Conservation (phyloP, 1,140 invertebrate genomes). For the Camponotus pennsylvanicus region DNA sequence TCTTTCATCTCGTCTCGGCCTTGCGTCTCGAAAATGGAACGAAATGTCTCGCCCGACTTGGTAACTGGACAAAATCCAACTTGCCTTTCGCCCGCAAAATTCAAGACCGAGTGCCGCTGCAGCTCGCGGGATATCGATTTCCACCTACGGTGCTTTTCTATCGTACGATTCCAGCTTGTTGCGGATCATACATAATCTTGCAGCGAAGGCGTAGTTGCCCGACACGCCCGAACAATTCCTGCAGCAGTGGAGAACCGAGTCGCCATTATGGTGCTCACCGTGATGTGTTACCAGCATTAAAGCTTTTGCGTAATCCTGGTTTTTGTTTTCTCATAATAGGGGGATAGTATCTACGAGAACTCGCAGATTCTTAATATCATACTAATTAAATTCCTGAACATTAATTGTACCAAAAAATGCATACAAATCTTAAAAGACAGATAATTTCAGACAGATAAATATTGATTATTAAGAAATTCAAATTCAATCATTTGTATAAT, state of each 20-base stretch:
- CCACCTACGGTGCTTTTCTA: slow-evolving; percentile 76
- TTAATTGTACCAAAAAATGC: background rate
- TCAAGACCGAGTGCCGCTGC: slow-evolving; percentile 59
- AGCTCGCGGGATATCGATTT: slow-evolving; percentile 74
- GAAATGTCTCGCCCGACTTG: slow-evolving; percentile 50
- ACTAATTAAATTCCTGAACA: slow-evolving; percentile 12
- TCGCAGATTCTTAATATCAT: background rate
- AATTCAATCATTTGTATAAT: background rate
- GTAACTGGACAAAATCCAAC: slow-evolving; percentile 71
- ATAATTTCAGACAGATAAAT: too few species aligned
- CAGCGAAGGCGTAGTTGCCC: slow-evolving; percentile 77
- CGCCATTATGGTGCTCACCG: slow-evolving; percentile 55
- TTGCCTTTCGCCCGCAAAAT: slow-evolving; percentile 75
- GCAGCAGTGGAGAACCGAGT: slow-evolving; percentile 48
- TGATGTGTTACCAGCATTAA: slow-evolving; percentile 54
- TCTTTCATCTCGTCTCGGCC: slow-evolving; percentile 26
- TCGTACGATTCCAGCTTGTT: slow-evolving; percentile 73
- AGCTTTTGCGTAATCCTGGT: slow-evolving; percentile 47
- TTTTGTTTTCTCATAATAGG: background rate
- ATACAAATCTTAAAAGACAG: background rate
- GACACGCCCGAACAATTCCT: slow-evolving; percentile 76
- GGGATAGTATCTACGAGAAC: background rate
- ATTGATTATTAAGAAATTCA: too few species aligned
- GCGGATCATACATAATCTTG: slow-evolving; percentile 77
- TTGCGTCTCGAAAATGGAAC: slow-evolving; percentile 50